Evolutionary conservation across 2,113 vertebrate genomes (phyloP).

Genomic region (Myocastor coypus): DNA sequence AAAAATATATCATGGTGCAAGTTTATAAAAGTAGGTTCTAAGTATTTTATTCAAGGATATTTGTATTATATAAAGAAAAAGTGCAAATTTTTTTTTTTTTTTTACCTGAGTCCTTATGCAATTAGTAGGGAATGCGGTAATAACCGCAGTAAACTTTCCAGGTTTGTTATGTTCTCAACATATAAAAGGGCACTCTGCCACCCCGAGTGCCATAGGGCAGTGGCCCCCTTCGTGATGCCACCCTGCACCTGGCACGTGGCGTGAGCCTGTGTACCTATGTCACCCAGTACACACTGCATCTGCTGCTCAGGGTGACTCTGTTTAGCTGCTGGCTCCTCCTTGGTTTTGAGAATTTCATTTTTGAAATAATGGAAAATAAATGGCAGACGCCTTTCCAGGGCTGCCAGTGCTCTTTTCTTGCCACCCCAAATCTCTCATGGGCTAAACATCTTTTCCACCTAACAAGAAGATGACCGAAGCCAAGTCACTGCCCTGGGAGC

Average conservation of each 20-base stretch:
- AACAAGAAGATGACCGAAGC: background rate
- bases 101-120: background rate
- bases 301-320: background rate
- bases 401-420: background rate
- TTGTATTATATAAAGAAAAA: background rate
- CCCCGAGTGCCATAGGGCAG: background rate
- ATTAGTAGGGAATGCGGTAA: background rate
- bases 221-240: background rate
- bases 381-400: background rate
- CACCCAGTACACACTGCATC: background rate
- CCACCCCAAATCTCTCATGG: background rate
- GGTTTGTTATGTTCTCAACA: background rate
- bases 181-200: background rate
- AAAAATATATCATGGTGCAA: background rate
- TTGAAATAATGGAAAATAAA: background rate
- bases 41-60: background rate
- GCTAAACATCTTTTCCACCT: background rate
- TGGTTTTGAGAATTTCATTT: background rate
- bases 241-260: background rate
- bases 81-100: background rate
- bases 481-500: background rate
- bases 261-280: background rate
- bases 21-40: constrained; percentile 6
- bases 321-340: background rate
- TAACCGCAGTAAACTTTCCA: background rate